A percentile compares a stretch with the other conserved stretches of the same genome.
phyloP scores from a whole-genome alignment of 2,888 invertebrate genomes.

The Ennomos erosarius region DNA sequence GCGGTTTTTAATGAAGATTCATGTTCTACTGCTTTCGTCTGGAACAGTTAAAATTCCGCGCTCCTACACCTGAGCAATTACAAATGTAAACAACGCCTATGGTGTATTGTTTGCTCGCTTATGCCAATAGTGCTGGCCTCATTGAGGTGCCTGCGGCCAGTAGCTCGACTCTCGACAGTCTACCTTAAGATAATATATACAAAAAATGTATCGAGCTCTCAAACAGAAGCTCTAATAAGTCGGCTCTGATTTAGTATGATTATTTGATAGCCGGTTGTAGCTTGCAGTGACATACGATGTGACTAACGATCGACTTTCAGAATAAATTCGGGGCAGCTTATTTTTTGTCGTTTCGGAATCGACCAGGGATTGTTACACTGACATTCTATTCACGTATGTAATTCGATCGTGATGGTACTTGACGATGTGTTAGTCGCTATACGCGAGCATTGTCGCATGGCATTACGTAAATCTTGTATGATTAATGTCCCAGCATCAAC shows the following conservation, averaged over 20 bases:
- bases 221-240: slow-evolving; percentile 56
- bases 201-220: slow-evolving; percentile 46
- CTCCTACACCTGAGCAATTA: slow-evolving; percentile 60
- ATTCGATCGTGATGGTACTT: slow-evolving; percentile 54
- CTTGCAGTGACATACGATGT: slow-evolving; percentile 47
- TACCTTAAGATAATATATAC: slow-evolving; percentile 33
- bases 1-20: slow-evolving; percentile 50
- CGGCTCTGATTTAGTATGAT: slow-evolving; percentile 51
- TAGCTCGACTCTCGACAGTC: slow-evolving; percentile 41
- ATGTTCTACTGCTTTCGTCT: slow-evolving; percentile 32
- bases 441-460: slow-evolving; percentile 59
- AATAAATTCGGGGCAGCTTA: slow-evolving; percentile 55
- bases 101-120: slow-evolving; percentile 65
- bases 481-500: slow-evolving; percentile 69
- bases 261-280: slow-evolving; percentile 48
- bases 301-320: slow-evolving; percentile 57
- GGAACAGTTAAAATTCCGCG: slow-evolving; percentile 55
- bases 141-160: slow-evolving; percentile 60
- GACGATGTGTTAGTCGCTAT: slow-evolving; percentile 45
- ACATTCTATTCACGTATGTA: slow-evolving; percentile 50
- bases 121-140: slow-evolving; percentile 69
- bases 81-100: slow-evolving; percentile 62
- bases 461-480: slow-evolving; percentile 63
- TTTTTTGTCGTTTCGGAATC: slow-evolving; percentile 51
- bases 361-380: slow-evolving; percentile 52